These are phyloP conservation scores for Mimumesa dahlbomi DNA, from an alignment of 2,888 invertebrate species.

Conservation along the genomic window DNA sequence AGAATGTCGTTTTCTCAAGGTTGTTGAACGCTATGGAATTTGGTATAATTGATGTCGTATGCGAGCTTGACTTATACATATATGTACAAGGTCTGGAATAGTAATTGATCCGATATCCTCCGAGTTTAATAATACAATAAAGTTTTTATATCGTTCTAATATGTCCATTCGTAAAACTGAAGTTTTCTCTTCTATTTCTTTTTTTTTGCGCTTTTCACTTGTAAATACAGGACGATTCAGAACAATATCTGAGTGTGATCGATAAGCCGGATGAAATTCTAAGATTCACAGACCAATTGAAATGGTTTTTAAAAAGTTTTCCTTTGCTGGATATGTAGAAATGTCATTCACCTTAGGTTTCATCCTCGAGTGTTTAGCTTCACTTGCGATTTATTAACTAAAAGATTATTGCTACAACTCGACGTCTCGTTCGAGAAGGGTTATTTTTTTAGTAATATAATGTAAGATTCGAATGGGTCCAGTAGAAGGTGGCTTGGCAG, in stretches of 20 bases:
- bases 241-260: constrained; percentile 35
- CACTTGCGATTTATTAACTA: constrained; percentile 21
- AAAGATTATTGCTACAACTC: constrained; percentile 33
- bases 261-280: constrained; percentile 30
- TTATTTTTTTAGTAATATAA: constrained; percentile 28
- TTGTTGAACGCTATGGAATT: constrained; percentile 28
- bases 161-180: too few species aligned
- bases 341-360: constrained; percentile 11
- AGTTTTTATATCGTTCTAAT: too few species aligned
- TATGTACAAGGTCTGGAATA: constrained; percentile 27
- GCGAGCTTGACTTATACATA: constrained; percentile 9
- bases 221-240: constrained; percentile 20
- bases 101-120: constrained; percentile 30
- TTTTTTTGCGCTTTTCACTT: not conserved
- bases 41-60: constrained; percentile 19
- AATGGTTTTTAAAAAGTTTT: constrained; percentile 10
- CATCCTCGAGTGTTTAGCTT: not conserved
- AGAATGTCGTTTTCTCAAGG: constrained; percentile 27
- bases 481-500: constrained; percentile 53
- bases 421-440: constrained; percentile 25
- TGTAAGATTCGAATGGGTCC: constrained; percentile 19
- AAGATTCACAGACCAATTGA: constrained; percentile 18
- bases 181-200: not conserved
- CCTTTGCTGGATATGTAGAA: constrained; percentile 36
- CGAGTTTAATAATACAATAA: too few species aligned